These are phyloP conservation scores for Bovichtus variegatus DNA, from an alignment of 2,797 vertebrate species.

Conservation along the genomic window DNA sequence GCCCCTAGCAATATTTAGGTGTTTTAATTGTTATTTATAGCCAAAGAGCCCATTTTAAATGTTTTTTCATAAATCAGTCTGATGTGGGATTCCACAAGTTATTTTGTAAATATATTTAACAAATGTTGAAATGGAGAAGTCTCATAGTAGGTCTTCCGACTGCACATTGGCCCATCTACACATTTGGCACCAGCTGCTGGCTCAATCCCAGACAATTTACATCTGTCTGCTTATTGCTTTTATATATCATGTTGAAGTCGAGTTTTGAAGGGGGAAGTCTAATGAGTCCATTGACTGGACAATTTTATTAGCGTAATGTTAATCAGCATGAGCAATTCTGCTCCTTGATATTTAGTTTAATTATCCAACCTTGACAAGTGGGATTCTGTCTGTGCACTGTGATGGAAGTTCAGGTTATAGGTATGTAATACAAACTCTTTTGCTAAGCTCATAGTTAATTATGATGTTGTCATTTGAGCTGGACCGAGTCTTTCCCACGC, in stretches of 20 bases:
- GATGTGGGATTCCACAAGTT: background rate
- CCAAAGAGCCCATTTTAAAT: background rate
- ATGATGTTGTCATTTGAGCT: background rate
- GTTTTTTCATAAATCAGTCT: background rate
- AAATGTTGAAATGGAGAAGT: background rate
- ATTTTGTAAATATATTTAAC: background rate
- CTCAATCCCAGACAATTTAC: slow-evolving; percentile 5
- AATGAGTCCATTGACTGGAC: slow-evolving; percentile 16
- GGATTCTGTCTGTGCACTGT: background rate
- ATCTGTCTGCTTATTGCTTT: slow-evolving; percentile 12
- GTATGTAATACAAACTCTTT: background rate
- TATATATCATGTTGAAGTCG: slow-evolving; percentile 23
- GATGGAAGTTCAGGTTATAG: background rate
- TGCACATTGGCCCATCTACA: background rate
- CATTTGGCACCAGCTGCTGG: slow-evolving; percentile 20
- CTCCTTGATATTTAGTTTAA: slow-evolving; percentile 3
- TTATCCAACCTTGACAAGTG: slow-evolving; percentile 1
- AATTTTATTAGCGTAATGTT: background rate
- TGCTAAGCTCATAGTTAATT: background rate
- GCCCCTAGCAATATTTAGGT: background rate
- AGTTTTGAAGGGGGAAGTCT: slow-evolving; percentile 4
- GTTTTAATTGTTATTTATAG: background rate
- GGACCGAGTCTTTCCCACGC: background rate
- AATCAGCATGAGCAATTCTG: slow-evolving; percentile 8
- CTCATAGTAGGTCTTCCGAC: background rate